Evolutionary conservation across 2,797 vertebrate genomes (phyloP).

Genomic region (Poeciliopsis turneri): DNA sequence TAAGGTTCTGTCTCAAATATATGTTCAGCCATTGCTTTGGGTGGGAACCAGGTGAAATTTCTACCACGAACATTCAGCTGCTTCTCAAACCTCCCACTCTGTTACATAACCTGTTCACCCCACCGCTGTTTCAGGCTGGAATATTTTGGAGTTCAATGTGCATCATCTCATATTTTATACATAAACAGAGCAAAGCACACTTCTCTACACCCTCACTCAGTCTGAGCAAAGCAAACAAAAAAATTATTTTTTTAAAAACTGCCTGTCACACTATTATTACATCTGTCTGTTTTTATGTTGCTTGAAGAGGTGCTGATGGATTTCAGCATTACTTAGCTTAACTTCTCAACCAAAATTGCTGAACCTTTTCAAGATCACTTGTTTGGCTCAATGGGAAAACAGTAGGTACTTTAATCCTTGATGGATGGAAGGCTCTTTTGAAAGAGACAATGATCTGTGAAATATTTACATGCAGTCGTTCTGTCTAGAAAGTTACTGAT

Average conservation of each 20-base stretch:
- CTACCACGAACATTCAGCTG: background rate
- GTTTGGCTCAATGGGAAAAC: background rate
- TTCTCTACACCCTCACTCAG: slow-evolving; percentile 10
- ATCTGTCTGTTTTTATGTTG: background rate
- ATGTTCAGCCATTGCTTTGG: background rate
- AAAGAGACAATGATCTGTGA: background rate
- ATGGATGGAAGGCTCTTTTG: background rate
- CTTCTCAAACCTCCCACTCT: slow-evolving; percentile 22
- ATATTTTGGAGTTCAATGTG: slow-evolving; percentile 46
- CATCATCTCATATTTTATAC: slow-evolving; percentile 61
- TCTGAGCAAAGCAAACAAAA: background rate
- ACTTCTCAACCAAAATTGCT: background rate
- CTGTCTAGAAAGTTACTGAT: background rate
- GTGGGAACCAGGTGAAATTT: slow-evolving; percentile 17
- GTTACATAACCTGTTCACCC: slow-evolving; percentile 43
- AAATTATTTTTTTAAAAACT: background rate
- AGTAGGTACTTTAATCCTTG: background rate
- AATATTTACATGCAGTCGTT: background rate
- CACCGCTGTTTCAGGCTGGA: slow-evolving; percentile 22
- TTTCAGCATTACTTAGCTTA: background rate
- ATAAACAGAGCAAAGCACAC: slow-evolving; percentile 29
- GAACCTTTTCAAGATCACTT: background rate
- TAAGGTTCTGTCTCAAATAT: background rate
- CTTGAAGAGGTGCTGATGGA: background rate
- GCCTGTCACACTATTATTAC: background rate